Base-by-base conservation (phyloP, 2,888 invertebrate species). In the Vesta saturnalis region DNA sequence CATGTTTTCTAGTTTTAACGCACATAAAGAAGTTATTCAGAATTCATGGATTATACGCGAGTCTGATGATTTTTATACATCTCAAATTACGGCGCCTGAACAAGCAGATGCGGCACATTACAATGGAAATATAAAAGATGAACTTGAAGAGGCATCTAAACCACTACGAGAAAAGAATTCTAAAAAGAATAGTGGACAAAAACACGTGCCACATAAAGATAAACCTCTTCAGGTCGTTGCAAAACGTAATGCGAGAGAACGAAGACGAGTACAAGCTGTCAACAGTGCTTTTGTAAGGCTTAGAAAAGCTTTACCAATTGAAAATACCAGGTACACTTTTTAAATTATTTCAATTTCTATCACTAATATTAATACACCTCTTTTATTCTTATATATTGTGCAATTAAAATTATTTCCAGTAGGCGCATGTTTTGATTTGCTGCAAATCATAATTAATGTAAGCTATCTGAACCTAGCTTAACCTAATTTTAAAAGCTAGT, bases 251-350 rank as follows among this genome's bases (percentile, higher is more conserved):
- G 90, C 89, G 4, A 82, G 90, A 57, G 90, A 90, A 81, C 79
- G 90, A 74, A 83, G 87, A 64, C 83, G 90, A 70, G 90, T 90
- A 22, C 88, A 89, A 78, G 89, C 89, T 12, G 90, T 90, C 71
- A 90, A 90, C 81, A 83, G 82, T 64, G 90, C 90, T 35, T 90
- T 90, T 81, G 79, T 85, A 1, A 83, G 85, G 60, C 83, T 90
- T 46, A 84, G 89, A 56, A 86, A 87, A 78, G 87, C 86, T 72
- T 86, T 90, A 46, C 89, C 89, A 2, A 83, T 87, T 66, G 87
- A 88, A 68, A 86, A 87, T 73, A 76, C 79, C 70, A 83, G 84
- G 83, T 84, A 77, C 66, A 69, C n/a, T n/a, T n/a, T n/a, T n/a
- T n/a, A n/a, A n/a, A n/a, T n/a, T n/a, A n/a, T n/a, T n/a, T n/a